Percentiles rank a stretch among this genome's conserved stretches.
Evolutionary conservation across 2,888 invertebrate genomes (phyloP).

Genomic region (Cryptus viduatorius): DNA sequence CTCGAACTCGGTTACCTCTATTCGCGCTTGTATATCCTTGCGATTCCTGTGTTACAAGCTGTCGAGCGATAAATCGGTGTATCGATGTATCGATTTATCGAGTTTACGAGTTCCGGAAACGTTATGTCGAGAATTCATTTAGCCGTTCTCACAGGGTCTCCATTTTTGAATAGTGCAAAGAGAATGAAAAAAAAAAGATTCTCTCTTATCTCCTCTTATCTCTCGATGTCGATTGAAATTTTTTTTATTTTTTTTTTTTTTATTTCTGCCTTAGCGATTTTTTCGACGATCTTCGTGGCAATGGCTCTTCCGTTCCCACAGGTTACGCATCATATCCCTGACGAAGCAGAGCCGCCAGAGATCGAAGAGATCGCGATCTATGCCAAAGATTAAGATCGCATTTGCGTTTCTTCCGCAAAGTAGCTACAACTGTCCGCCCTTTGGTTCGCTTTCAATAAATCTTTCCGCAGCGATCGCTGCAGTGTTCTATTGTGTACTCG

Average conservation of each 20-base stretch:
- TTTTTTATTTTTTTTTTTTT: neutral
- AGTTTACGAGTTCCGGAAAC: slow-evolving; percentile 42
- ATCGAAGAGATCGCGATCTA: slow-evolving; percentile 58
- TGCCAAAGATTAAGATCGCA: slow-evolving; percentile 62
- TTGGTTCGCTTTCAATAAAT: slow-evolving; percentile 56
- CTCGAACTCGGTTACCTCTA: slow-evolving; percentile 54
- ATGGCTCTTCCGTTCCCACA: neutral
- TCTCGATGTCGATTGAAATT: neutral
- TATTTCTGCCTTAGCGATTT: neutral
- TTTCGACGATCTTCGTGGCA: neutral
- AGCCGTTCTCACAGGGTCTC: neutral
- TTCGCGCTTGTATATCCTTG: slow-evolving; percentile 28
- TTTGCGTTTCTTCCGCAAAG: slow-evolving; percentile 60
- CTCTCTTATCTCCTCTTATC: neutral
- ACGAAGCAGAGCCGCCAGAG: slow-evolving; percentile 22
- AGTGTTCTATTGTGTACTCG: slow-evolving; percentile 44
- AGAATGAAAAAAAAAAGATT: neutral
- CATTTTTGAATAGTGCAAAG: neutral
- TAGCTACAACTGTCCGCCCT: slow-evolving; percentile 67
- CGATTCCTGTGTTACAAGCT: slow-evolving; percentile 17
- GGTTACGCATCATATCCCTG: neutral
- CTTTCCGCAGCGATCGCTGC: slow-evolving; percentile 37
- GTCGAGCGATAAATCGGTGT: slow-evolving; percentile 56
- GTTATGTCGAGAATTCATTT: slow-evolving; percentile 39
- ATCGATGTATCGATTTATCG: slow-evolving; percentile 19